These are phyloP conservation scores for Triops longicaudatus DNA, from an alignment of 1,140 invertebrate genomes.

Conservation along the genomic window DNA sequence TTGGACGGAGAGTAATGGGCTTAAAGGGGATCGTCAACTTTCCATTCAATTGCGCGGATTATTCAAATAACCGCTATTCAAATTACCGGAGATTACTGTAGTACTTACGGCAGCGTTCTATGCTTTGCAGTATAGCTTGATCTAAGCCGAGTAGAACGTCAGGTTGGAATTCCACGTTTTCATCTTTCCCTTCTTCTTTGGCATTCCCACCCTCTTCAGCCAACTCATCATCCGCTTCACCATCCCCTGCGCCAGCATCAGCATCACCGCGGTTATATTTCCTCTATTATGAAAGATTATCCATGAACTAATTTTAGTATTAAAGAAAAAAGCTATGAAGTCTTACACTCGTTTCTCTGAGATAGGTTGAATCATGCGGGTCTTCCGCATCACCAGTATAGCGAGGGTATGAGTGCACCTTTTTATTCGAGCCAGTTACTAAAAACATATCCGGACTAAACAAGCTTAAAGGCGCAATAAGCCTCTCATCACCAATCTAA, in stretches of 20 bases:
- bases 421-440: slow-evolving; percentile 62
- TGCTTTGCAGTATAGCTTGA: slow-evolving; percentile 81
- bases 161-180: slow-evolving; percentile 48
- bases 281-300: background rate
- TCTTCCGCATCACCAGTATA: slow-evolving; percentile 79
- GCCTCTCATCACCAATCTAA: slow-evolving; percentile 83
- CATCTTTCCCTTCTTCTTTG: slow-evolving; percentile 39
- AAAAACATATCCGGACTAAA: slow-evolving; percentile 83
- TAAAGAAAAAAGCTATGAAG: slow-evolving; percentile 6
- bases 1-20: no score
- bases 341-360: slow-evolving; percentile 74
- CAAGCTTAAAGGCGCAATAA: slow-evolving; percentile 78
- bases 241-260: slow-evolving; percentile 27
- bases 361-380: slow-evolving; percentile 84
- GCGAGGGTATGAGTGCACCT: slow-evolving; percentile 59
- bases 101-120: slow-evolving; percentile 70
- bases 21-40: no score
- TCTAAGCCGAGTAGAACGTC: slow-evolving; percentile 65
- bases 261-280: slow-evolving; percentile 22
- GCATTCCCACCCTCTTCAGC: slow-evolving; percentile 20
- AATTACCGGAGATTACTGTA: no score
- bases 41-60: no score
- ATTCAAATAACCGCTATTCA: no score
- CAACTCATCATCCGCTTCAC: slow-evolving; percentile 29
- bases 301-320: background rate